These are phyloP conservation scores for Geophilus truncorum DNA, from an alignment of 2,888 invertebrate genomes.

Conservation along the genomic window DNA sequence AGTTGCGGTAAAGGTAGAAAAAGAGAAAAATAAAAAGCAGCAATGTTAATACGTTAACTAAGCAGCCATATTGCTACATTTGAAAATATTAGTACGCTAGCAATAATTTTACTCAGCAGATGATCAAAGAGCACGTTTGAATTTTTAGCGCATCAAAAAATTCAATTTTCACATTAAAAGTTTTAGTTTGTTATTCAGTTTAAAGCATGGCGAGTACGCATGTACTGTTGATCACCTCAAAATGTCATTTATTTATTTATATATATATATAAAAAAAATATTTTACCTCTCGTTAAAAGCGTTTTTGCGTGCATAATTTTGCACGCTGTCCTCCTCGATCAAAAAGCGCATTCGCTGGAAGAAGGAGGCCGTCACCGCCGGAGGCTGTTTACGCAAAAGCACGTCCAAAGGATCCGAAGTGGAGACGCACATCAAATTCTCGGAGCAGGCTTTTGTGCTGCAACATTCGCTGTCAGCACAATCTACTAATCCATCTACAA, in stretches of 20 bases:
- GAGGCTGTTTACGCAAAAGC: slow-evolving; percentile 89
- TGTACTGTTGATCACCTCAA: neutral
- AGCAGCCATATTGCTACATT: slow-evolving; percentile 17
- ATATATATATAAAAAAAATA: too few relatives aligned
- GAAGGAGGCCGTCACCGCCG: slow-evolving; percentile 93
- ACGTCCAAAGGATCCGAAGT: slow-evolving; percentile 97
- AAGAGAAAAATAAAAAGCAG: slow-evolving; percentile 38
- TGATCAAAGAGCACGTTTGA: neutral
- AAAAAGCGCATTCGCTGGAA: slow-evolving; percentile 96
- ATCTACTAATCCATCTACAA: slow-evolving; percentile 93
- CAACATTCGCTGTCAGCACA: slow-evolving; percentile 99
- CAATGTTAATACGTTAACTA: slow-evolving; percentile 32
- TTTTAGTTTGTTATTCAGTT: neutral
- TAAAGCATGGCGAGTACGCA: neutral
- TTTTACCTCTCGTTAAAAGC: slow-evolving; percentile 93
- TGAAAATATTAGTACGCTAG: neutral
- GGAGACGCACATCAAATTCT: slow-evolving; percentile 90
- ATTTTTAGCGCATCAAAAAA: too few relatives aligned
- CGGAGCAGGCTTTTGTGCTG: slow-evolving; percentile 74
- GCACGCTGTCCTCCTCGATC: slow-evolving; percentile 96
- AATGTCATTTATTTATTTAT: too few relatives aligned
- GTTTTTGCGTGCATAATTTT: slow-evolving; percentile 95
- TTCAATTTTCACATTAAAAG: too few relatives aligned
- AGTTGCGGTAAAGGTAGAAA: slow-evolving; percentile 32
- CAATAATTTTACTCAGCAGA: neutral